Evolutionary conservation across 2,888 invertebrate genomes (phyloP), one percentile per base, ranked within the genome.

Genomic region (Aphrophora alni): DNA sequence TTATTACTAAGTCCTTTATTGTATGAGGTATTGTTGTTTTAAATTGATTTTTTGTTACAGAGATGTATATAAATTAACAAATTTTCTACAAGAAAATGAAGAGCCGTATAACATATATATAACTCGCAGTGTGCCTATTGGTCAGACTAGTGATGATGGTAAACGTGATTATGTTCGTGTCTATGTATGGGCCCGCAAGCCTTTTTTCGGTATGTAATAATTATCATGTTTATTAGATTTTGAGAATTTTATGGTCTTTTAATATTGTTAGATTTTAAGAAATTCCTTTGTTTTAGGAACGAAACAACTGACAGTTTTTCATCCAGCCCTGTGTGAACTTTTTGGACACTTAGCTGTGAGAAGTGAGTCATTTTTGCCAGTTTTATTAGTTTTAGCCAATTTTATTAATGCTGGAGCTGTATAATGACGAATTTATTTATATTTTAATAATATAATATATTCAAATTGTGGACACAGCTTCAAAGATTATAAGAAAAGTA

Each of bases 91-190:
- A 82, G 86, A 89, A 3, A 89, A 91, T 17, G 90, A 92, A 44
- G 90, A 95, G 82, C 93, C 96, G 0, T 95, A 96, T 86, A 96
- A 96, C 87, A 86, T 96, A 69, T 93, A 93, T 82, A 89, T 96
- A 69, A 93, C 93, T 12, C 88, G 91, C 86, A 93, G 92, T 0
- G 86, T 88, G 5, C 84, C 85, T 33, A 81, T 88, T 27, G 84
- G 84, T 4, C 78, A 83, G 21, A 80, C 85, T 27, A 27, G 25
- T 1, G 25, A 25, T 24, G 75, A 82, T 14, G 82, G 77, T 24
- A 83, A 84, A 0, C 86, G 88, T 24, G 88, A 90, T 81, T 88
- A 89, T 26, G 86, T 93, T 14, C 89, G 93, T 77, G 87, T 94
- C 3, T 91, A 92, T 82, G 87, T 95, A n/a, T 95, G 92, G 91